Base-by-base conservation (phyloP, 2,113 vertebrate species). In the Tylochromis polylepis region DNA sequence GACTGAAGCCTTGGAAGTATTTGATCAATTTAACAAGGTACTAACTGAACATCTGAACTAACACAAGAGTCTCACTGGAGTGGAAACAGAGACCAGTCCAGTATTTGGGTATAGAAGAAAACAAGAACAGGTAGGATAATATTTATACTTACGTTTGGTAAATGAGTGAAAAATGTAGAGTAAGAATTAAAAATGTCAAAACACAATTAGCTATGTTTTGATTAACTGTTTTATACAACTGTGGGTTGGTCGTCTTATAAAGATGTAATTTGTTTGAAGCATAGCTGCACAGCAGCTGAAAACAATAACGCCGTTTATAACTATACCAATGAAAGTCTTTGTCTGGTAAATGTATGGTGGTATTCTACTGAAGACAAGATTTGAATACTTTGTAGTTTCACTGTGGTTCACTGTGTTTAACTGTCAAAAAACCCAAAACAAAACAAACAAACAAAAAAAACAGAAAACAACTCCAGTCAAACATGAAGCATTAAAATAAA, bases 41-140 rank as follows among this genome's bases (percentile, higher is more conserved):
- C 72, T 85, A 51, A 86, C n/a, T 18, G 7, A 22, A 57, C 15
- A 2, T 31, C 49, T 62, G 2, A 41, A 85, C 85, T 84, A 85
- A 93, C 55, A 36, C 34, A 16, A 80, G 11, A 11, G 3, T 58
- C 20, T 15, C 12, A 5, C 46, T 46, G 18, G 27, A 46, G 31
- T 51, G 53, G 24, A 82, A 18, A 3, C 34, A 24, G 5, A 29
- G 4, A 8, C 9, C 31, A 29, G 16, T 56, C 27, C 51, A 31
- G 31, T 24, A 6, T 79, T 31, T 83, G 70, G 60, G 16, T 4
- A 36, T 53, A 67, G 65, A 67, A 20, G 3, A 82, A 36, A 43
- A 84, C 56, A 29, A 79, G 18, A 43, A 72, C 82, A 87, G 92
- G 92, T 93, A 89, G 20, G 90, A 3, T 20, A 24, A 57, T 5